Percentiles rank a stretch among this genome's conserved stretches.
Evolutionary conservation across 2,113 vertebrate species (phyloP).

Genomic region (Hypocryptadius cinnamomeus): DNA sequence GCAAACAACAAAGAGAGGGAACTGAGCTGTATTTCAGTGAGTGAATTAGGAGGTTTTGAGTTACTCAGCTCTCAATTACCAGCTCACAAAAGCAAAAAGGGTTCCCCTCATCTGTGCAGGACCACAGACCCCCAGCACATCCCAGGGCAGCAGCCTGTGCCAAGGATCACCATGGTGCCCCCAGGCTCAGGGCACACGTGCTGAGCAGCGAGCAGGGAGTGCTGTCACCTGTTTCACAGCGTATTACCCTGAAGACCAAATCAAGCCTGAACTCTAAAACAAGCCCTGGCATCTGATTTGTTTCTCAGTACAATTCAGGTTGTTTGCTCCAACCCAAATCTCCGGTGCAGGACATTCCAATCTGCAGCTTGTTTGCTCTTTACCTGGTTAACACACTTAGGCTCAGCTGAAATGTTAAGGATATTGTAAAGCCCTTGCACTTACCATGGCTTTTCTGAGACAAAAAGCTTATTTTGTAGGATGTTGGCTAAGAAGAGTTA

Average conservation of each 20-base stretch:
- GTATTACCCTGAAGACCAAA: not conserved
- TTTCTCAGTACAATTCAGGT: not conserved
- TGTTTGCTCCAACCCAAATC: not conserved
- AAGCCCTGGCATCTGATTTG: not conserved
- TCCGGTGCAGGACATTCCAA: not conserved
- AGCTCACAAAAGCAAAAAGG: not conserved
- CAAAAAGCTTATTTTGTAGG: conserved; percentile 40
- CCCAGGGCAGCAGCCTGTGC: not conserved
- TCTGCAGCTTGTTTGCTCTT: not conserved
- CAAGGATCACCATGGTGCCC: not conserved
- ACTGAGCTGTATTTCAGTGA: not conserved
- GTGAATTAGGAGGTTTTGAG: not conserved
- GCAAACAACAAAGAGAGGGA: not conserved
- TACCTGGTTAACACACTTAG: not conserved
- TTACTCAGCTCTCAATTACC: not conserved
- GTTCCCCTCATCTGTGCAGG: not conserved
- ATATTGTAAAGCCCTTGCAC: not conserved
- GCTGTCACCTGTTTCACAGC: not conserved
- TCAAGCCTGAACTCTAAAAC: not conserved
- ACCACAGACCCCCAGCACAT: not conserved
- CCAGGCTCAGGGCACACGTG: not conserved
- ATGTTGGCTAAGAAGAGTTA: conserved; percentile 41
- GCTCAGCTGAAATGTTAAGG: not conserved
- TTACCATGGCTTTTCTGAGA: not conserved
- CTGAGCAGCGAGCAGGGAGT: not conserved